Evolutionary conservation across 2,113 vertebrate genomes (phyloP).

Genomic region (Pardalotus punctatus): DNA sequence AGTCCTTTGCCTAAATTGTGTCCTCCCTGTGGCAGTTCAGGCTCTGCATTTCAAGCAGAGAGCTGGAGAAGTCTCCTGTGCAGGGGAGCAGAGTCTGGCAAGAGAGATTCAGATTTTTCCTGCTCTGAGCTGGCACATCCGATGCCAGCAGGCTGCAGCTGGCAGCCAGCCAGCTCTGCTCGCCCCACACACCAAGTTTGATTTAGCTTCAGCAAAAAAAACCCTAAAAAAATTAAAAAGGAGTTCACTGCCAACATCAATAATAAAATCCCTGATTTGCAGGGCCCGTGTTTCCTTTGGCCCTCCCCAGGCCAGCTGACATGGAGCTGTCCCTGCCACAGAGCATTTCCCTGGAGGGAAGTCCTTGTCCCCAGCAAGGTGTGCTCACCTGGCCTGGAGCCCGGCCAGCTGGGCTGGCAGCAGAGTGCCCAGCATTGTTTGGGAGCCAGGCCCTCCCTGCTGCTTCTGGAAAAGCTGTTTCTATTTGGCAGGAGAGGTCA

Average conservation of each 20-base stretch:
- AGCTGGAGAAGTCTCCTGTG: rapidly evolving
- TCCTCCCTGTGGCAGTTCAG: neutral
- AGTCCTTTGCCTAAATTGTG: neutral
- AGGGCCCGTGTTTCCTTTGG: neutral
- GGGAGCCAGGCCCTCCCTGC: neutral
- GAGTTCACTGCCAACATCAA: neutral
- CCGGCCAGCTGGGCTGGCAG: neutral
- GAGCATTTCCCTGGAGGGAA: rapidly evolving
- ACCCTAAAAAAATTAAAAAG: neutral
- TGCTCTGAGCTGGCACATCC: neutral
- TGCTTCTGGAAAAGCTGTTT: neutral
- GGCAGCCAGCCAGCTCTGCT: neutral
- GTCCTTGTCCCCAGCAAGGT: neutral
- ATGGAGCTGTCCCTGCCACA: neutral
- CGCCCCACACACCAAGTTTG: rapidly evolving
- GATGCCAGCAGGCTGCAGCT: neutral
- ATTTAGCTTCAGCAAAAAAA: neutral
- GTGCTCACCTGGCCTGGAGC: neutral
- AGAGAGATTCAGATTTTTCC: neutral
- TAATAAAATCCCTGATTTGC: neutral
- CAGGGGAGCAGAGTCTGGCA: neutral
- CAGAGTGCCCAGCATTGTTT: neutral
- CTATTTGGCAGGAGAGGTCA: neutral
- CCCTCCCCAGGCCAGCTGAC: neutral
- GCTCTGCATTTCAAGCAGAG: neutral